phyloP scores from a whole-genome alignment of 1,140 invertebrate genomes.

The Heliconius melpomene region DNA sequence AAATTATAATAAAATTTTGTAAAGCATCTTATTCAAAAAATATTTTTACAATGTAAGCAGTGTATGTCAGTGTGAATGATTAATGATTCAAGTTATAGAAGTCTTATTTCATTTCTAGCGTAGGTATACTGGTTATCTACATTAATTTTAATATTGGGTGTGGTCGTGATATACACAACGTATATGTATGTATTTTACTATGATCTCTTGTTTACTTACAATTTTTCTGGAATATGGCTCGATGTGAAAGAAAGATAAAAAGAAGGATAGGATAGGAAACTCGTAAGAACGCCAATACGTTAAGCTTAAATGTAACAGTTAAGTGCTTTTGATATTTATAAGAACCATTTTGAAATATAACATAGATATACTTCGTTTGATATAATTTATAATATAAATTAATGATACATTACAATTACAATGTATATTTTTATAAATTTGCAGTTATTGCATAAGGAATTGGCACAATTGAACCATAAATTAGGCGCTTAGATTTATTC shows the following conservation, averaged over 20 bases:
- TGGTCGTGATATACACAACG: slow-evolving; percentile 58
- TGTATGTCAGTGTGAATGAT: slow-evolving; percentile 70
- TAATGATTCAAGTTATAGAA: slow-evolving; percentile 56
- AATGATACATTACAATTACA: slow-evolving; percentile 71
- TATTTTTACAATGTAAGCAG: slow-evolving; percentile 40
- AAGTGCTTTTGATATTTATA: slow-evolving; percentile 72
- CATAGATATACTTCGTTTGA: slow-evolving; percentile 65
- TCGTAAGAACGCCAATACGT: slow-evolving; percentile 75
- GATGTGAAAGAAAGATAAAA: slow-evolving; percentile 27
- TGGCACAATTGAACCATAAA: slow-evolving; percentile 64
- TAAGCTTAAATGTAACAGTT: slow-evolving; percentile 65
- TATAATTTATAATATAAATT: slow-evolving; percentile 59
- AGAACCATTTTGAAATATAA: slow-evolving; percentile 66
- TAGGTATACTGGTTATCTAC: slow-evolving; percentile 59
- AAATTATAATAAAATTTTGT: slow-evolving; percentile 31
- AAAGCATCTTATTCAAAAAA: slow-evolving; percentile 37
- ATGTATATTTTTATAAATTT: slow-evolving; percentile 79
- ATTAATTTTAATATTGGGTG: slow-evolving; percentile 63
- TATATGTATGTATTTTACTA: slow-evolving; percentile 66
- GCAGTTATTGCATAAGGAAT: slow-evolving; percentile 74
- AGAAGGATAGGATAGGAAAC: slow-evolving; percentile 59
- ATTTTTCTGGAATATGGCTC: slow-evolving; percentile 76
- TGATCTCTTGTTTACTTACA: slow-evolving; percentile 78
- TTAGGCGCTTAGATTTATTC: slow-evolving; percentile 53
- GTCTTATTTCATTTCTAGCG: slow-evolving; percentile 54